Evolutionary conservation across 2,113 vertebrate species (phyloP).

Genomic region (Myxocyprinus asiaticus): DNA sequence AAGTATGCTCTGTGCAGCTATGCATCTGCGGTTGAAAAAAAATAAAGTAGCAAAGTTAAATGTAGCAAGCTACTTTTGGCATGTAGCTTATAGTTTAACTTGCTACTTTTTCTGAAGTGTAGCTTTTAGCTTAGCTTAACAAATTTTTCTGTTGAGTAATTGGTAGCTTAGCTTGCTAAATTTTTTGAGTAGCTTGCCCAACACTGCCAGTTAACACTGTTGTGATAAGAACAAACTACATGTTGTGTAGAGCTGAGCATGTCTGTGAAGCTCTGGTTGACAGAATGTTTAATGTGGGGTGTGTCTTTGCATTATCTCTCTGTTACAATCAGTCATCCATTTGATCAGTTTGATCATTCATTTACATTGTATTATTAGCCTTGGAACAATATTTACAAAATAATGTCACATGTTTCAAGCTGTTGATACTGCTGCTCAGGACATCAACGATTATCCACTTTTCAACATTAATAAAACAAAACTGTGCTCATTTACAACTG

Average conservation of each 20-base stretch:
- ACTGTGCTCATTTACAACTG: no score
- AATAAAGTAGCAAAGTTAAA: no score
- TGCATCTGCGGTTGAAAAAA: no score
- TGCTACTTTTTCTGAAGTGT: no score
- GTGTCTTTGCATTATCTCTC: constrained; percentile 64
- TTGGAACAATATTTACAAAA: constrained; percentile 73
- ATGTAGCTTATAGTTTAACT: no score
- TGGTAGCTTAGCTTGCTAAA: no score
- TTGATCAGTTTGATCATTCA: constrained; percentile 69
- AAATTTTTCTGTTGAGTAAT: no score
- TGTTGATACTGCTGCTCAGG: constrained; percentile 19
- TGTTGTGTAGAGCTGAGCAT: constrained; percentile 31
- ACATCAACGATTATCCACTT: neutral
- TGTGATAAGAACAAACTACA: constrained; percentile 3
- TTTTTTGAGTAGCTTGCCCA: no score
- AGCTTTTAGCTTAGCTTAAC: no score
- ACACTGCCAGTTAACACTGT: neutral
- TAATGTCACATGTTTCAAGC: constrained; percentile 52
- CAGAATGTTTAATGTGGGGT: constrained; percentile 45
- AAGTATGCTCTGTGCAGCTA: no score
- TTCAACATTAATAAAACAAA: no score
- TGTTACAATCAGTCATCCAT: constrained; percentile 63
- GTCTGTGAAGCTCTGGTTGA: constrained; percentile 47
- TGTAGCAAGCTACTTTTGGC: no score
- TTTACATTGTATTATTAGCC: constrained; percentile 68